A percentile compares a stretch with the other conserved stretches of the same genome.
Conservation (phyloP, 2,797 vertebrate species). For the Arnoldichthys spilopterus region DNA sequence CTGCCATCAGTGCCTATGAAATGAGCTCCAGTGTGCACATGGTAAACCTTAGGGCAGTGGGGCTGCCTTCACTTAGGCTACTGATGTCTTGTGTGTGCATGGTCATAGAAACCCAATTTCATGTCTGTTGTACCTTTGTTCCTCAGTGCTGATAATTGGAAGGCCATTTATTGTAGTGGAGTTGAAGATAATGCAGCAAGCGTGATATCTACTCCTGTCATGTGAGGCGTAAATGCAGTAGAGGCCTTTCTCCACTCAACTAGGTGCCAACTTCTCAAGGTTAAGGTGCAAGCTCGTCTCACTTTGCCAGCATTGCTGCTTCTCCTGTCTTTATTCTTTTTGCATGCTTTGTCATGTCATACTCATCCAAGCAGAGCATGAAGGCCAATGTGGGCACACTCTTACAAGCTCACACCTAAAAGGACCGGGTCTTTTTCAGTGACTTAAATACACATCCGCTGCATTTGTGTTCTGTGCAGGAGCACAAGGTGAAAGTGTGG, state of each 20-base stretch:
- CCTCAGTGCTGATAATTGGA: not conserved
- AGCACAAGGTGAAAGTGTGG: conserved; percentile 31
- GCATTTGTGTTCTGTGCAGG: not conserved
- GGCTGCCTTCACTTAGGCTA: not conserved
- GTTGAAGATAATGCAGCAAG: not conserved
- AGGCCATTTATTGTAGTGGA: not conserved
- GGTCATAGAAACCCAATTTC: not conserved
- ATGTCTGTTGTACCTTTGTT: not conserved
- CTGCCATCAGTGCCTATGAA: conserved; percentile 34
- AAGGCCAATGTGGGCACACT: conserved; percentile 8
- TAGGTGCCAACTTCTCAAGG: conserved; percentile 1
- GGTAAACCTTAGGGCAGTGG: conserved; percentile 28
- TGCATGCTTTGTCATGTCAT: conserved; percentile 18
- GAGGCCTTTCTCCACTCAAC: not conserved
- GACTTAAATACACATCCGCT: conserved; percentile 10
- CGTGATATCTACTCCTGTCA: not conserved
- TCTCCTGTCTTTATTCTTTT: conserved; percentile 8
- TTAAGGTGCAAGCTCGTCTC: not conserved
- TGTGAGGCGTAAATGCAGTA: not conserved
- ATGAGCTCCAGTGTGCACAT: conserved; percentile 38
- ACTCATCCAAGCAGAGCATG: conserved; percentile 4
- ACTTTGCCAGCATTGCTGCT: not conserved
- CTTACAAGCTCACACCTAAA: not conserved
- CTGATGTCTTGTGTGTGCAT: not conserved
- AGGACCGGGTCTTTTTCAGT: conserved; percentile 4